Percentiles rank a stretch among this genome's conserved stretches.
Conservation (phyloP, 2,113 vertebrate species). For the Cyanoramphus novaezelandiae region DNA sequence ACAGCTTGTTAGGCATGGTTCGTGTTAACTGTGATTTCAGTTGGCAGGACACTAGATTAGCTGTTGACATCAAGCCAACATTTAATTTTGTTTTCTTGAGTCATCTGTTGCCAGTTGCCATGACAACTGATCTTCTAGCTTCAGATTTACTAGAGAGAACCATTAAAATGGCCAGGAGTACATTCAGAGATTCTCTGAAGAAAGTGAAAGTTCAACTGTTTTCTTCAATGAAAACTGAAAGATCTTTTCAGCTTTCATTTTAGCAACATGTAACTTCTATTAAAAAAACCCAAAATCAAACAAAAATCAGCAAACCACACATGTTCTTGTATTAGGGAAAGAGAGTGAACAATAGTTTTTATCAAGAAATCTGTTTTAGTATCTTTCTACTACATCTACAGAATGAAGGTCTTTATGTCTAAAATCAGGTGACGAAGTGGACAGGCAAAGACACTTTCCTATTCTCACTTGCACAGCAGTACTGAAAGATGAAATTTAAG, state of each 20-base stretch:
- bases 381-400: neutral
- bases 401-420: neutral
- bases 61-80: slow-evolving; percentile 65
- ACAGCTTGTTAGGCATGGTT: slow-evolving; percentile 64
- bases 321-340: slow-evolving; percentile 8
- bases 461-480: neutral
- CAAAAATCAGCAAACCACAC: no score
- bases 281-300: neutral
- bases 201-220: slow-evolving; percentile 35
- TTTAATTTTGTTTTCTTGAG: slow-evolving; percentile 69
- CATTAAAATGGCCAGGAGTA: slow-evolving; percentile 39
- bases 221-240: slow-evolving; percentile 40
- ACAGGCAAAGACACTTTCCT: neutral
- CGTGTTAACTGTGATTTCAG: slow-evolving; percentile 57
- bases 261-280: neutral
- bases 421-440: neutral
- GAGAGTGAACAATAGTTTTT: neutral
- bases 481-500: neutral
- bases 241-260: neutral
- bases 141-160: slow-evolving; percentile 52
- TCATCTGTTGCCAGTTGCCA: slow-evolving; percentile 67
- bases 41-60: slow-evolving; percentile 67
- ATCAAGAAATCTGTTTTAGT: neutral
- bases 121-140: slow-evolving; percentile 60
- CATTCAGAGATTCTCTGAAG: slow-evolving; percentile 16